Evolutionary conservation across 2,113 vertebrate species (phyloP).

Genomic region (Ovis aries): DNA sequence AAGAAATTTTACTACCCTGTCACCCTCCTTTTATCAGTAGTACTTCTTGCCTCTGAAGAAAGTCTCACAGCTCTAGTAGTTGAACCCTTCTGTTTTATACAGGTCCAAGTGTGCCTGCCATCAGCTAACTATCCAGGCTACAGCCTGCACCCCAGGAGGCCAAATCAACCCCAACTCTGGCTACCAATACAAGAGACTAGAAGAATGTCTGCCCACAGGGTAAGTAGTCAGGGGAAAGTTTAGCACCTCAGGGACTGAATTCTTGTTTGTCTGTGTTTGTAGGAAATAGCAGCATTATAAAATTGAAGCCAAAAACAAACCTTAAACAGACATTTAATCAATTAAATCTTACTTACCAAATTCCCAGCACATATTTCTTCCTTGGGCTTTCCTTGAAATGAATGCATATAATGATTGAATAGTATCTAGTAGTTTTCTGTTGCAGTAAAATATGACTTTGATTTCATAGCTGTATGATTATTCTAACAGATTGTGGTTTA

Average conservation of each 20-base stretch:
- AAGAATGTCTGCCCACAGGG: constrained; percentile 97
- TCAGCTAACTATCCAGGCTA: constrained; percentile 94
- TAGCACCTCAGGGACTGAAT: neutral
- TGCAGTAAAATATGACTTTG: neutral
- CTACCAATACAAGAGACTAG: constrained; percentile 92
- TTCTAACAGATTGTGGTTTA: neutral
- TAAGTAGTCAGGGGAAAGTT: constrained; percentile 68
- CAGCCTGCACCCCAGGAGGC: constrained; percentile 91
- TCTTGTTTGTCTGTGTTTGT: neutral
- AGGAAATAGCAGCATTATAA: neutral
- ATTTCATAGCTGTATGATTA: neutral
- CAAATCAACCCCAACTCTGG: constrained; percentile 91
- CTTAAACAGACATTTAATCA: neutral
- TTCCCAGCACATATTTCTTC: neutral
- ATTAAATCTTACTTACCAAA: neutral
- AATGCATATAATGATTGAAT: neutral
- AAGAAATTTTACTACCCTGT: neutral
- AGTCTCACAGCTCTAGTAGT: neutral
- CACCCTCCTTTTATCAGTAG: neutral
- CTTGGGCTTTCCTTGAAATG: neutral
- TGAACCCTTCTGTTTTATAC: neutral
- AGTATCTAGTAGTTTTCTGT: constrained; percentile 15
- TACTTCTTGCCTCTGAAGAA: neutral
- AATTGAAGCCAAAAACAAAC: neutral
- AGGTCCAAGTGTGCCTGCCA: constrained; percentile 97